A percentile compares a stretch with the other conserved stretches of the same genome.
Conservation (phyloP, 2,797 vertebrate genomes). For the Onychomys torridus region DNA sequence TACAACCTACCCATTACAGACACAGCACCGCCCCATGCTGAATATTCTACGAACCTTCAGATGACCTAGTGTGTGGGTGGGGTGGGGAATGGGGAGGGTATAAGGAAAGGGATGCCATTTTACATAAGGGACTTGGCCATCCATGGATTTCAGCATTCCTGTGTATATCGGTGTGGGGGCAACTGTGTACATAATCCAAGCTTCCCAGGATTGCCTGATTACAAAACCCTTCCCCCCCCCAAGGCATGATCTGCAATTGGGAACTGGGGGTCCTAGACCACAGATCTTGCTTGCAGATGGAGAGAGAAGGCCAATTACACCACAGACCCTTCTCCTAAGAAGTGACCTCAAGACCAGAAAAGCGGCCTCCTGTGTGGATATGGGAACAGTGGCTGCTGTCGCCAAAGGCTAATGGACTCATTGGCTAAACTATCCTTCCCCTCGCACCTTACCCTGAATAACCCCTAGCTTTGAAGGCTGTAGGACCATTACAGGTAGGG, state of each 20-base stretch:
- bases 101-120: not conserved
- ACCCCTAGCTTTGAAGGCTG: not conserved
- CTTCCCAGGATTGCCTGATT: constrained; percentile 1
- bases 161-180: too few relatives aligned
- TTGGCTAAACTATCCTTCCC: not conserved
- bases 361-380: not conserved
- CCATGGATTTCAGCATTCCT: not conserved
- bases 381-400: not conserved
- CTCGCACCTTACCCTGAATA: not conserved
- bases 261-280: not conserved
- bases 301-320: not conserved
- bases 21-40: not conserved
- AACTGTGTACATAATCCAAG: not conserved
- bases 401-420: not conserved
- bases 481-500: not conserved
- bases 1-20: not conserved
- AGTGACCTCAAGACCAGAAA: not conserved
- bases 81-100: too few relatives aligned
- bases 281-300: not conserved
- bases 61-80: not conserved
- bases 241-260: not conserved
- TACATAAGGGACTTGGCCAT: not conserved
- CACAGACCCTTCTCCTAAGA: not conserved
- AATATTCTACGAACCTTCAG: not conserved
- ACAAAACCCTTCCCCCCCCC: not conserved